phyloP scores from a whole-genome alignment of 2,888 invertebrate genomes.

The Thecocarcelia acutangulata region DNA sequence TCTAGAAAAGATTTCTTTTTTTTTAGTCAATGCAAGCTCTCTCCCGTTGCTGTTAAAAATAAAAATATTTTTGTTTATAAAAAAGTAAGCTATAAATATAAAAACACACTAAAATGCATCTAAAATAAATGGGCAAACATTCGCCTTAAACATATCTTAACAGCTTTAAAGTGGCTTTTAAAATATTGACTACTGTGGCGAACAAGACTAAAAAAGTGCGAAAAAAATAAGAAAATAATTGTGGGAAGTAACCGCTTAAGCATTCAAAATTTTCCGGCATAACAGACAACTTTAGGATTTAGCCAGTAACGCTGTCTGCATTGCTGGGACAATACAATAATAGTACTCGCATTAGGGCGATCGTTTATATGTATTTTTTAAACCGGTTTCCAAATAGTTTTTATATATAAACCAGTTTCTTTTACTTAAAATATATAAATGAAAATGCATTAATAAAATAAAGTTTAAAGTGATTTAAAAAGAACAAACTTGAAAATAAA shows the following conservation, averaged over 20 bases:
- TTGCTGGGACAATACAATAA: no score
- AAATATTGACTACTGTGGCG: slow-evolving; percentile 65
- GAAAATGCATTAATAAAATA: no score
- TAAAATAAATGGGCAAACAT: slow-evolving; percentile 63
- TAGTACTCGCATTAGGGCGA: no score
- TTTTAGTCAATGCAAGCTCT: slow-evolving; percentile 22
- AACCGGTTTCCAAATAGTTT: no score
- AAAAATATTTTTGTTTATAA: slow-evolving; percentile 17
- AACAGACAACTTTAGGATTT: no score
- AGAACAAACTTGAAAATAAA: no score
- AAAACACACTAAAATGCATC: slow-evolving; percentile 39
- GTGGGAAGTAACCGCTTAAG: slow-evolving; percentile 15
- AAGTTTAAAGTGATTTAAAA: no score
- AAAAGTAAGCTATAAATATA: slow-evolving; percentile 12
- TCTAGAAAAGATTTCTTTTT: not conserved
- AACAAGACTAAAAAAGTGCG: slow-evolving; percentile 28
- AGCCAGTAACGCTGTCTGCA: no score
- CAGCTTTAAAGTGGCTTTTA: slow-evolving; percentile 66
- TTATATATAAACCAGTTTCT: no score
- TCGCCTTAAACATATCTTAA: slow-evolving; percentile 63
- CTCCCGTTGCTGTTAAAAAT: slow-evolving; percentile 34
- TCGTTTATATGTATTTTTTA: no score
- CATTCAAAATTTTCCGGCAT: no score
- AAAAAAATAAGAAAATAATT: slow-evolving; percentile 34
- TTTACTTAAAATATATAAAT: no score